These are phyloP conservation scores for Sycophaga agraensis DNA, from an alignment of 1,140 invertebrate species.

Conservation along the genomic window DNA sequence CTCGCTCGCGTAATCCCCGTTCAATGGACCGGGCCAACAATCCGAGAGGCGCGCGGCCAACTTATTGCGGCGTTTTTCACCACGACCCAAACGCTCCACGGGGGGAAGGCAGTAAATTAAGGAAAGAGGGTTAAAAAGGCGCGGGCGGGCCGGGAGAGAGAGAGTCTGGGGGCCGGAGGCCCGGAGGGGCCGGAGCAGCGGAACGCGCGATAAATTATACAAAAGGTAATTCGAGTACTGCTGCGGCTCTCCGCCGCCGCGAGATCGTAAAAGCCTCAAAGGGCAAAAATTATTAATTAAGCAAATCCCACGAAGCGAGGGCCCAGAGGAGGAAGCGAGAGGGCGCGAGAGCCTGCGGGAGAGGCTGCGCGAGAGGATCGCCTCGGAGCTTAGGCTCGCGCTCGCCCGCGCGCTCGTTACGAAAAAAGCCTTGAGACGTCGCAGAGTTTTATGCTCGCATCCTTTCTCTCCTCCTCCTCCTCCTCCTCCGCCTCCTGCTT, in stretches of 20 bases:
- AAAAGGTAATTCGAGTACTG: constrained; percentile 14
- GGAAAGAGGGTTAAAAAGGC: background rate
- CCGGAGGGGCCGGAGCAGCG: too few relatives aligned
- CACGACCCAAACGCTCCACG: too few relatives aligned
- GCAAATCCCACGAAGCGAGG: constrained; percentile 8
- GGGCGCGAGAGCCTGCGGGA: background rate
- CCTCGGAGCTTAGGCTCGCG: background rate
- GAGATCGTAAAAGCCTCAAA: constrained; percentile 14
- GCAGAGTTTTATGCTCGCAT: constrained; percentile 9
- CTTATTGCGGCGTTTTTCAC: too few relatives aligned
- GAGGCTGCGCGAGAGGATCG: background rate
- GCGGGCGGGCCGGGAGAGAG: too few relatives aligned
- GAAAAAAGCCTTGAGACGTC: constrained; percentile 22
- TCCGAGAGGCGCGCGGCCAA: too few relatives aligned
- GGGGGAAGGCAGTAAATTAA: constrained; percentile 22
- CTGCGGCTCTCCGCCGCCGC: background rate
- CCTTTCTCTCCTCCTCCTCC: background rate
- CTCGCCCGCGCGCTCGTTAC: background rate
- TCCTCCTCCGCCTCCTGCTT: background rate
- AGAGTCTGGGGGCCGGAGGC: too few relatives aligned
- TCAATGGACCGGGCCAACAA: too few relatives aligned
- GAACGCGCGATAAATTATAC: constrained; percentile 18
- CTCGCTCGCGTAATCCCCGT: too few relatives aligned
- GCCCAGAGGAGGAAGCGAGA: background rate
- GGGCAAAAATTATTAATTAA: constrained; percentile 29